phyloP scores from a whole-genome alignment of 2,797 vertebrate species.

The Gymnocypris eckloni region DNA sequence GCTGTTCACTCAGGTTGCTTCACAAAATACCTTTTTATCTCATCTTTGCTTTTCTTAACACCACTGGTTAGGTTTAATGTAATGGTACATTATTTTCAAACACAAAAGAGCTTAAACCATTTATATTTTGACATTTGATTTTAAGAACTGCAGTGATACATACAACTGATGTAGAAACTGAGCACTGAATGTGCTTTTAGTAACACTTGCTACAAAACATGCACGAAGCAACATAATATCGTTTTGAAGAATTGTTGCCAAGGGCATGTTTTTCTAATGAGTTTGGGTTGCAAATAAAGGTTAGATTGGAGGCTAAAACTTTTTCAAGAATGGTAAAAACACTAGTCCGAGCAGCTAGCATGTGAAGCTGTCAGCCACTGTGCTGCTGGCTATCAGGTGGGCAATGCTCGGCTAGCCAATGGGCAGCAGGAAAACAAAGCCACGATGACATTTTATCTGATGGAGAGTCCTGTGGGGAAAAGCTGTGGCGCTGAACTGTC shows the following conservation, averaged over 20 bases:
- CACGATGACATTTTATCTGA: slow-evolving; percentile 80
- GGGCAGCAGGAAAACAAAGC: slow-evolving; percentile 75
- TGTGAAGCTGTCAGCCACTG: slow-evolving; percentile 13
- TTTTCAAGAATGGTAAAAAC: slow-evolving; percentile 2
- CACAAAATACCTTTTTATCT: not conserved
- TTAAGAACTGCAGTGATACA: not conserved
- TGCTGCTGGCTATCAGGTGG: slow-evolving; percentile 67
- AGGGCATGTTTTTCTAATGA: not conserved
- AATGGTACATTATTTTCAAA: not conserved
- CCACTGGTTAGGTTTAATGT: not conserved
- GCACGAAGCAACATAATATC: not conserved
- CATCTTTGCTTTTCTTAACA: not conserved
- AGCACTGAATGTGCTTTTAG: not conserved
- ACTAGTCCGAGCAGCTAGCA: not conserved
- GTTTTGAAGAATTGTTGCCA: not conserved
- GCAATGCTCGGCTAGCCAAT: slow-evolving; percentile 67
- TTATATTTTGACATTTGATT: not conserved
- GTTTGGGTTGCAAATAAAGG: not conserved
- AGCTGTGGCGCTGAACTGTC: slow-evolving; percentile 75
- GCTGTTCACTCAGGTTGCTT: not conserved
- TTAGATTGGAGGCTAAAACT: not conserved
- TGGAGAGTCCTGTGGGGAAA: slow-evolving; percentile 74
- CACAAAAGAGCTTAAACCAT: not conserved
- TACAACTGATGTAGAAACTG: not conserved
- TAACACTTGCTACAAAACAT: not conserved